phyloP scores from a whole-genome alignment of 2,888 invertebrate genomes.

The Tenthredo amoena region DNA sequence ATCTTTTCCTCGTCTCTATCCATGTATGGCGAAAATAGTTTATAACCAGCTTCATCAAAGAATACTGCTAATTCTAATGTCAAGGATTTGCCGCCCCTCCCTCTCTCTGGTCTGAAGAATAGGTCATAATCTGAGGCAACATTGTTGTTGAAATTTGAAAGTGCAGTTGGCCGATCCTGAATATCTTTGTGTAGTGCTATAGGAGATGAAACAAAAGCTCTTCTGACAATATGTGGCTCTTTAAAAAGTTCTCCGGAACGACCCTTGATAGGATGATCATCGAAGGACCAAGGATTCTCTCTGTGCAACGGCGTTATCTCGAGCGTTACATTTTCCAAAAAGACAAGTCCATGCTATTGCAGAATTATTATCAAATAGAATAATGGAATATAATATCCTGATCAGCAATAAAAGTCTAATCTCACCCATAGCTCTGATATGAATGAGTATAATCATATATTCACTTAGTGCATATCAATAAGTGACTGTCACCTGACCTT shows the following conservation, averaged over 20 bases:
- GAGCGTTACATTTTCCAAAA: slow-evolving; percentile 84
- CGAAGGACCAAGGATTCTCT: slow-evolving; percentile 53
- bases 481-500: neutral
- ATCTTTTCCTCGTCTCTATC: slow-evolving; percentile 84
- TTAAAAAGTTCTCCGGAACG: slow-evolving; percentile 70
- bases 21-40: slow-evolving; percentile 85
- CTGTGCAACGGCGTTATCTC: slow-evolving; percentile 84
- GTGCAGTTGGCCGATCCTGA: slow-evolving; percentile 60
- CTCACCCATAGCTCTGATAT: neutral
- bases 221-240: slow-evolving; percentile 82
- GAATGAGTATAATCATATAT: neutral
- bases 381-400: neutral
- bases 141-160: slow-evolving; percentile 57
- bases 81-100: slow-evolving; percentile 72
- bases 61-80: slow-evolving; percentile 88
- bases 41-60: slow-evolving; percentile 87
- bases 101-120: slow-evolving; percentile 51
- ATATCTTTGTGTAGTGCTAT: slow-evolving; percentile 29
- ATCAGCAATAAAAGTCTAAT: neutral
- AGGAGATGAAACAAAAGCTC: slow-evolving; percentile 79
- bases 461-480: neutral
- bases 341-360: slow-evolving; percentile 84
- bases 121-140: slow-evolving; percentile 48
- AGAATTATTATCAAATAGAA: slow-evolving; percentile 42
- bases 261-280: slow-evolving; percentile 57